phyloP scores from a whole-genome alignment of 2,797 vertebrate species.

The Cuniculus paca region DNA sequence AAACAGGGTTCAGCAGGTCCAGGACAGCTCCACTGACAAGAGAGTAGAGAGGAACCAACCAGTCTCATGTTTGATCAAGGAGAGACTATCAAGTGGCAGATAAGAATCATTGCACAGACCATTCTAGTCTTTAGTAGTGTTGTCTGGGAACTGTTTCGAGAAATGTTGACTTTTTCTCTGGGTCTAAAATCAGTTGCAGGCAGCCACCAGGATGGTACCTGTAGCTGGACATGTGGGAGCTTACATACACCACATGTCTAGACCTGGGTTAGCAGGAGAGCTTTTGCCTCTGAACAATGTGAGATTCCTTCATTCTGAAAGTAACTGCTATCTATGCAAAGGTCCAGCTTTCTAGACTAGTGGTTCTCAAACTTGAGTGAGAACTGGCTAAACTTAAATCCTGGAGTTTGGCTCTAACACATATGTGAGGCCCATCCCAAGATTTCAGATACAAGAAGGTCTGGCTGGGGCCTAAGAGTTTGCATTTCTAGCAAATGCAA shows the following conservation, averaged over 20 bases:
- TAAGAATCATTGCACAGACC: not conserved
- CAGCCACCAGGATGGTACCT: not conserved
- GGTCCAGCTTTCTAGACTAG: not conserved
- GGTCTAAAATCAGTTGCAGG: not conserved
- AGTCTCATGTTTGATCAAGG: not conserved
- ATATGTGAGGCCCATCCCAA: not conserved
- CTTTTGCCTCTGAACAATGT: not conserved
- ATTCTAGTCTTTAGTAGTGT: not conserved
- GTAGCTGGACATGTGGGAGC: too few species aligned
- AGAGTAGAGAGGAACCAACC: not conserved
- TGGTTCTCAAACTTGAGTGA: not conserved
- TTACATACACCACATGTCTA: not conserved
- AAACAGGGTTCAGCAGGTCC: not conserved
- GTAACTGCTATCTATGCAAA: not conserved
- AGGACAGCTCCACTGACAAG: not conserved
- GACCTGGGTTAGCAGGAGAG: not conserved
- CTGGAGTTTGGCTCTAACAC: not conserved
- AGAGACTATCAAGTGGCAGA: not conserved
- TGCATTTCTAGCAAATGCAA: not conserved
- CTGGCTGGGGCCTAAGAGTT: not conserved
- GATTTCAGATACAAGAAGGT: not conserved
- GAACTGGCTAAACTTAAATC: not conserved
- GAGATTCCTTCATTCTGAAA: conserved; percentile 7
- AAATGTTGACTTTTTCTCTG: not conserved
- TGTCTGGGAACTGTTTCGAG: not conserved